These are phyloP conservation scores for Vanessa tameamea DNA, from an alignment of 1,140 invertebrate genomes.

Conservation along the genomic window DNA sequence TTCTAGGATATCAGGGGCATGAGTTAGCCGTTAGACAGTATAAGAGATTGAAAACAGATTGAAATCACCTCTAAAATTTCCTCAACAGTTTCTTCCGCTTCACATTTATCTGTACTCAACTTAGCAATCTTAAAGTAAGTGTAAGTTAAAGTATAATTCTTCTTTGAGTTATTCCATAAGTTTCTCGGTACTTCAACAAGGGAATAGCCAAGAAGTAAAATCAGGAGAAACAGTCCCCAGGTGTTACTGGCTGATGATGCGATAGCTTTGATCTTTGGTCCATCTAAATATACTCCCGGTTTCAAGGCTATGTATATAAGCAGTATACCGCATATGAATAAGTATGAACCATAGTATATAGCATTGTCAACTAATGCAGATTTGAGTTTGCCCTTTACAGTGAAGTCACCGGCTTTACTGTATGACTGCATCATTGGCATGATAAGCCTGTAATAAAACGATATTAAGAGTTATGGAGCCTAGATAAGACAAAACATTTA, in stretches of 20 bases:
- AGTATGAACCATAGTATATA: conserved; percentile 98
- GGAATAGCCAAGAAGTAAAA: conserved; percentile 97
- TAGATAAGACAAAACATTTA: too few relatives aligned
- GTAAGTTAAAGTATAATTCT: conserved; percentile 90
- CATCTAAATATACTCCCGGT: conserved; percentile 93
- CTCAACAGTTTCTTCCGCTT: conserved; percentile 97
- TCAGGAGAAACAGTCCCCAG: conserved; percentile 98
- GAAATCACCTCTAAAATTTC: conserved; percentile 93
- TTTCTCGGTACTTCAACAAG: conserved; percentile 96
- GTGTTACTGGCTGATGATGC: conserved; percentile 99
- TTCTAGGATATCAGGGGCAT: too few relatives aligned
- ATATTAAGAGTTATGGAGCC: background rate
- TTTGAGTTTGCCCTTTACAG: conserved; percentile 95
- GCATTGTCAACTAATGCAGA: conserved; percentile 98
- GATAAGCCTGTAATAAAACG: conserved; percentile 87
- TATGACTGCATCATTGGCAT: conserved; percentile 99
- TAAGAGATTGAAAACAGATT: background rate
- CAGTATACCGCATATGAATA: conserved; percentile 96
- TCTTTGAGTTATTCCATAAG: conserved; percentile 92
- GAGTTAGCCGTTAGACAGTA: conserved; percentile 1
- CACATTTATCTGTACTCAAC: conserved; percentile 96
- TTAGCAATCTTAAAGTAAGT: conserved; percentile 99
- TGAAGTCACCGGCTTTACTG: conserved; percentile 98
- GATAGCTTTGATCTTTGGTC: conserved; percentile 96
- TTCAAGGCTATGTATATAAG: conserved; percentile 97